Evolutionary conservation across 1,140 invertebrate species (phyloP).

Genomic region (Pogonomyrmex barbatus): DNA sequence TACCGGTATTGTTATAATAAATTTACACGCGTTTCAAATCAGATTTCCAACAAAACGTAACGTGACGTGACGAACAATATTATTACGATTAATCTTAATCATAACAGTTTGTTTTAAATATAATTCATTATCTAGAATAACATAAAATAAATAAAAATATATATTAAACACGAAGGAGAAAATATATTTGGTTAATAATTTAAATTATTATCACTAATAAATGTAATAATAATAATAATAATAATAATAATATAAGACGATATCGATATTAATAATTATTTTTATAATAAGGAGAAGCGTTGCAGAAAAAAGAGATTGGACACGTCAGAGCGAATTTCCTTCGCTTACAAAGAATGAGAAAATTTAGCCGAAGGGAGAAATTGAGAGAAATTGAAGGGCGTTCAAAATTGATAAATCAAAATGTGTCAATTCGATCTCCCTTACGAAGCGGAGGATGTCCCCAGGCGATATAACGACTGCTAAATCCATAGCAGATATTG

Average conservation of each 20-base stretch:
- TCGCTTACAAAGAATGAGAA: background rate
- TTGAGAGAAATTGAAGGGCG: background rate
- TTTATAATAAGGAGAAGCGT: background rate
- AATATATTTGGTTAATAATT: background rate
- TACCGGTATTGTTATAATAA: background rate
- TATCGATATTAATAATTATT: constrained; percentile 1
- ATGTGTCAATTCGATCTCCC: constrained; percentile 40
- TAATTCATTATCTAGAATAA: background rate
- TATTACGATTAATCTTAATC: too few relatives aligned
- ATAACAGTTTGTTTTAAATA: background rate
- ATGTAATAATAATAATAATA: background rate
- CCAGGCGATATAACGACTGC: background rate
- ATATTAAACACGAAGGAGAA: background rate
- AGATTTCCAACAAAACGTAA: background rate
- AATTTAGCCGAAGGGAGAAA: background rate
- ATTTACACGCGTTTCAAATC: background rate
- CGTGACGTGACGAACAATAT: background rate
- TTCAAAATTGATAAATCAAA: constrained; percentile 56
- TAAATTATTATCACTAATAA: background rate
- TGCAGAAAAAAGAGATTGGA: background rate
- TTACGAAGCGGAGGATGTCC: background rate
- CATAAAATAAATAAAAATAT: background rate
- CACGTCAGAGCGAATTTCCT: background rate
- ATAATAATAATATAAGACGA: background rate
- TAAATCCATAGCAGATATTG: constrained; percentile 41